phyloP scores from a whole-genome alignment of 2,797 vertebrate species.

The Pyrocephalus nanus region DNA sequence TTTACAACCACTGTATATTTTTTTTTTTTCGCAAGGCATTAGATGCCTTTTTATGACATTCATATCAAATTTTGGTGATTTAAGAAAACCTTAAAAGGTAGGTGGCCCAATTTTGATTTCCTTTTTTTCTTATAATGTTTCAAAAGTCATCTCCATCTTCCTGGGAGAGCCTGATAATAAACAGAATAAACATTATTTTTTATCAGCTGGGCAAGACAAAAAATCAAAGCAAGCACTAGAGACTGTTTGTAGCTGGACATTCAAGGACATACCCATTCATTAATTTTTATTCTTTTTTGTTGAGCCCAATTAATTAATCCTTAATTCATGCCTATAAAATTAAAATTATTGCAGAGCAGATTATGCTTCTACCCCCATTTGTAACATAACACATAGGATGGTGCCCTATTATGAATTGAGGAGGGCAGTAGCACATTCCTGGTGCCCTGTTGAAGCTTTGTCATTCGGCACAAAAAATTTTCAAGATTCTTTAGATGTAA shows the following conservation, averaged over 20 bases:
- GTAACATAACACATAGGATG: background rate
- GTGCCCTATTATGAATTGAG: background rate
- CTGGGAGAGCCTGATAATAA: fast-evolving
- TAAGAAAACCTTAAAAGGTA: background rate
- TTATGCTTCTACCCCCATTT: background rate
- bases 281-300: background rate
- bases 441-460: background rate
- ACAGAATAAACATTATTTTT: background rate
- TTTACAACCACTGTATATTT: background rate
- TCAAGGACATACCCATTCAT: background rate
- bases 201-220: background rate
- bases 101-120: background rate
- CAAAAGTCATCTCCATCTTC: background rate
- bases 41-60: background rate
- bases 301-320: background rate
- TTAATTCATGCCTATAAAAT: background rate
- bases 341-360: background rate
- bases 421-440: background rate
- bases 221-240: background rate
- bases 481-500: background rate
- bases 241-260: background rate
- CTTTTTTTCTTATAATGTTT: background rate
- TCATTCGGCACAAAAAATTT: background rate
- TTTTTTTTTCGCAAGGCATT: background rate
- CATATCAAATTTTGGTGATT: background rate